phyloP scores from a whole-genome alignment of 2,797 vertebrate genomes.

The Loriculus beryllinus region DNA sequence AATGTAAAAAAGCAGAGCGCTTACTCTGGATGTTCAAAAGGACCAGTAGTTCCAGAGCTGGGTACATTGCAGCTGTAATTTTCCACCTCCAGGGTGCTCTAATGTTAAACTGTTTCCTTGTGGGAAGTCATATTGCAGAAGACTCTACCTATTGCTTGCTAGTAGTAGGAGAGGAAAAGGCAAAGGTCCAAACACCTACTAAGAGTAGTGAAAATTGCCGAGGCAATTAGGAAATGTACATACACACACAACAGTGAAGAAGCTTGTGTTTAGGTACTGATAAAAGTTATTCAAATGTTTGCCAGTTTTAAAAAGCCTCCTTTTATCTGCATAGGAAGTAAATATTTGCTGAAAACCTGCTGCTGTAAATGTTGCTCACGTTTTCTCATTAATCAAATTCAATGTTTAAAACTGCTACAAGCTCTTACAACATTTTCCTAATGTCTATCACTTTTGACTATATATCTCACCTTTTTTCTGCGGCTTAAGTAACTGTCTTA shows the following conservation, averaged over 20 bases:
- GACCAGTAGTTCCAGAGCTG: neutral
- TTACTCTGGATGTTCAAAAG: neutral
- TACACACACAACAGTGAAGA: neutral
- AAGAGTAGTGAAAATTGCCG: neutral
- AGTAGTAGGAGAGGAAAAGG: neutral
- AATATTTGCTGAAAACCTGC: neutral
- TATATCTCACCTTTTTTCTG: neutral
- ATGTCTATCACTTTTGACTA: neutral
- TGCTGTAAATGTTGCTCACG: neutral
- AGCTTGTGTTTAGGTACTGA: neutral
- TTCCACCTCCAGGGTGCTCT: neutral
- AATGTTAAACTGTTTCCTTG: neutral
- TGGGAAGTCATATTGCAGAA: neutral
- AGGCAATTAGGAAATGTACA: neutral
- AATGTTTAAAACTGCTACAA: constrained; percentile 10
- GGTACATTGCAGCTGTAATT: neutral
- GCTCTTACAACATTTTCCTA: neutral
- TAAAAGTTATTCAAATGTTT: neutral
- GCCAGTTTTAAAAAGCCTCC: neutral
- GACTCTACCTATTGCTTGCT: neutral
- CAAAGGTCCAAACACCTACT: neutral
- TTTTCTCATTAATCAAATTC: constrained; percentile 45
- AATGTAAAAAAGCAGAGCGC: neutral
- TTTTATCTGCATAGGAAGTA: neutral
- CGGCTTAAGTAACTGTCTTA: constrained; percentile 19